phyloP scores from a whole-genome alignment of 2,113 vertebrate species.

The Seriola dumerili region DNA sequence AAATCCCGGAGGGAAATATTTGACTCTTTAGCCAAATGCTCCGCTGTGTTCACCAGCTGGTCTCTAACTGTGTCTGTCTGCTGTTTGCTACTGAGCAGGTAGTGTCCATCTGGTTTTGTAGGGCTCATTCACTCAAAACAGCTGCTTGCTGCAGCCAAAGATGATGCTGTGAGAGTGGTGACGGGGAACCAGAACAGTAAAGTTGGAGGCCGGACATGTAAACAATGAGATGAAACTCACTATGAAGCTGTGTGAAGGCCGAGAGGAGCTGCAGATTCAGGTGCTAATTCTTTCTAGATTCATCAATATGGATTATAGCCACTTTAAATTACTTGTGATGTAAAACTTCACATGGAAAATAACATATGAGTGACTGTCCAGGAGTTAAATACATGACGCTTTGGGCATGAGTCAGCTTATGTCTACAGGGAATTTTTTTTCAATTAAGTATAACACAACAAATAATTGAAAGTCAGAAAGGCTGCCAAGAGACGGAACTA shows the following conservation, averaged over 20 bases:
- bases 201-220: neutral
- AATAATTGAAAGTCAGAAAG: slow-evolving; percentile 26
- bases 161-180: neutral
- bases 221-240: neutral
- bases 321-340: neutral
- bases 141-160: neutral
- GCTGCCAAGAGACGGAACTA: slow-evolving; percentile 22
- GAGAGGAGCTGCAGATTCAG: neutral
- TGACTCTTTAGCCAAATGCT: neutral
- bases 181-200: neutral
- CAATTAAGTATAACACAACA: slow-evolving; percentile 33
- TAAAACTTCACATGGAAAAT: neutral
- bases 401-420: neutral
- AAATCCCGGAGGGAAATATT: neutral
- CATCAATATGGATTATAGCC: neutral
- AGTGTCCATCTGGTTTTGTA: neutral
- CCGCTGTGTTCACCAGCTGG: neutral
- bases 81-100: neutral
- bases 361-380: neutral
- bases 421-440: slow-evolving; percentile 9
- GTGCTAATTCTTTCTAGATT: neutral
- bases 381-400: neutral
- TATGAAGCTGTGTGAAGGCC: neutral
- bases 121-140: neutral
- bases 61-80: neutral